Conservation (phyloP, 1,140 invertebrate genomes). For the Teleopsis dalmanni region DNA sequence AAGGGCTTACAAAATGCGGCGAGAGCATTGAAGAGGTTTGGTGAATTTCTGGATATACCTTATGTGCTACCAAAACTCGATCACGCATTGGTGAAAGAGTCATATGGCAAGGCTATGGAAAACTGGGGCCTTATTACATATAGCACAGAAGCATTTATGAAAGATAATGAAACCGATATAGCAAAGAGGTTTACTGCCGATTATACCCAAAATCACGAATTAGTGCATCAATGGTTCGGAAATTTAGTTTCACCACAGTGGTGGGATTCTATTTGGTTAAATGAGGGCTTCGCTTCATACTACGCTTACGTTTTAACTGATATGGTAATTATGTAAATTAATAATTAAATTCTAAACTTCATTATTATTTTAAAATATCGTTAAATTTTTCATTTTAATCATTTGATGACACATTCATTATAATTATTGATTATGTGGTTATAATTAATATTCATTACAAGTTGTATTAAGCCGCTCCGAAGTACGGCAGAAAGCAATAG, state of each 20-base stretch:
- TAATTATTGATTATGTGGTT: not conserved
- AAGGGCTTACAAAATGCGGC: conserved; percentile 51
- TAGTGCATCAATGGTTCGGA: conserved; percentile 64
- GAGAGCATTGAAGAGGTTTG: conserved; percentile 47
- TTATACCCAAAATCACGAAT: conserved; percentile 52
- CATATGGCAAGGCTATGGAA: conserved; percentile 74
- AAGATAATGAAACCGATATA: not conserved
- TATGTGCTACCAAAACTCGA: conserved; percentile 53
- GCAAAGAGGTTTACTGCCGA: conserved; percentile 18
- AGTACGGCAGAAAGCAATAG: too few species aligned
- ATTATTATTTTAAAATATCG: not conserved
- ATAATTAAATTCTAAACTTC: not conserved
- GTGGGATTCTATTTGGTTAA: conserved; percentile 45
- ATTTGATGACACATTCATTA: not conserved
- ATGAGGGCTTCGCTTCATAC: conserved; percentile 63
- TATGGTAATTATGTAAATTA: conserved; percentile 26
- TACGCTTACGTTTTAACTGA: conserved; percentile 57
- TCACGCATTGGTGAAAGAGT: conserved; percentile 69
- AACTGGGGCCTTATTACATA: conserved; percentile 79
- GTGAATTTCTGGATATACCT: conserved; percentile 46
- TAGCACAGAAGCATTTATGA: conserved; percentile 40
- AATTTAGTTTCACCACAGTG: conserved; percentile 57
- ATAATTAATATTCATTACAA: not conserved
- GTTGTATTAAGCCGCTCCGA: too few species aligned
- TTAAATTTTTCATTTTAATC: not conserved